These are phyloP conservation scores for Drosophila truncata DNA, from an alignment of 1,140 invertebrate species.

Conservation along the genomic window DNA sequence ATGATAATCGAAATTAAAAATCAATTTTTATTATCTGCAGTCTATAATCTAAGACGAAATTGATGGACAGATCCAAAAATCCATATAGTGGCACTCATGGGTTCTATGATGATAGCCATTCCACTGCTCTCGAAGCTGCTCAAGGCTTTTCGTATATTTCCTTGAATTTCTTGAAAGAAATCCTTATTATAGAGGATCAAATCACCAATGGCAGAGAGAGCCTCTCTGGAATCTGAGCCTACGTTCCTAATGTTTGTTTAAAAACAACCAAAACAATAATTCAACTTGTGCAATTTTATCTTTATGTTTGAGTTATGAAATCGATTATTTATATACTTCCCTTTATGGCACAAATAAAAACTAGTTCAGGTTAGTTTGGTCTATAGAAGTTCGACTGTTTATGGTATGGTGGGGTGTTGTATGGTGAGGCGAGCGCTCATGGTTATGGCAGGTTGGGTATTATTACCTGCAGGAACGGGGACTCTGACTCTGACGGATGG, in stretches of 20 bases:
- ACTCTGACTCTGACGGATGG: neutral
- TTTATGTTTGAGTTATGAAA: slow-evolving; percentile 7
- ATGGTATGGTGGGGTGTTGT: slow-evolving; percentile 2
- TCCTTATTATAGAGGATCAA: neutral
- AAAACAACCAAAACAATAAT: too few species aligned
- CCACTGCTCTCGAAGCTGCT: neutral
- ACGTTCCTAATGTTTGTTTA: neutral
- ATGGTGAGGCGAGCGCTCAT: neutral
- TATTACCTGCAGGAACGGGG: slow-evolving; percentile 24
- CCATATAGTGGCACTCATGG: neutral
- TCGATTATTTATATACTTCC: slow-evolving; percentile 8
- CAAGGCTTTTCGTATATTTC: neutral
- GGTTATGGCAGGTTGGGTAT: neutral
- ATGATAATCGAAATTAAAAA: neutral
- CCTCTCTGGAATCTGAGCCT: neutral
- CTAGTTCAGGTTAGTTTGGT: slow-evolving; percentile 6
- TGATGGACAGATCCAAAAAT: neutral
- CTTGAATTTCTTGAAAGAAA: neutral
- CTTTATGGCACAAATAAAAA: slow-evolving; percentile 12
- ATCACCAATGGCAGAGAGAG: neutral
- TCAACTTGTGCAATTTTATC: neutral
- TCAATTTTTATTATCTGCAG: too few species aligned
- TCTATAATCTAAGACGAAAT: neutral
- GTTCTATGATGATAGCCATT: neutral
- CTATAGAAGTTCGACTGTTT: slow-evolving; percentile 6